Evolutionary conservation across 2,113 vertebrate genomes (phyloP).

Genomic region (Archocentrus centrarchus): DNA sequence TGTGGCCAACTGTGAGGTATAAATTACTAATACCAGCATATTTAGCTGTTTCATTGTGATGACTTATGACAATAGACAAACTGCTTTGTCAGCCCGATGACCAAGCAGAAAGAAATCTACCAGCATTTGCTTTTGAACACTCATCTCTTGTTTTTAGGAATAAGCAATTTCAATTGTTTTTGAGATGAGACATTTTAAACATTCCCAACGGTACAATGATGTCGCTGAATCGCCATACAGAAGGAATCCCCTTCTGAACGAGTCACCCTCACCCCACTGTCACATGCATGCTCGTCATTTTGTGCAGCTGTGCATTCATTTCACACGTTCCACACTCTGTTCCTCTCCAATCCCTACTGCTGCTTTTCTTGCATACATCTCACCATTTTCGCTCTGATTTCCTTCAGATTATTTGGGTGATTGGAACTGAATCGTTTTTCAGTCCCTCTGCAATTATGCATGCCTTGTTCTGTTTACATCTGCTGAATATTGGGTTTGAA

Average conservation of each 20-base stretch:
- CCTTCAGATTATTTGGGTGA: not conserved
- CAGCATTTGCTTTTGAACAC: not conserved
- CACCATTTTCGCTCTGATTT: slow-evolving; percentile 15
- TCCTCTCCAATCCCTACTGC: not conserved
- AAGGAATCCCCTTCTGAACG: slow-evolving; percentile 72
- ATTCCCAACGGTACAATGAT: slow-evolving; percentile 25
- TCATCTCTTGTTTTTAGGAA: not conserved
- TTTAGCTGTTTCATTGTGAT: slow-evolving; percentile 6
- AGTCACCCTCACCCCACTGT: slow-evolving; percentile 62
- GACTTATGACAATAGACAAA: not conserved
- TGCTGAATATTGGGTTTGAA: not conserved
- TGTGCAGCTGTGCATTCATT: slow-evolving; percentile 48
- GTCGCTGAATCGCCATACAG: slow-evolving; percentile 49
- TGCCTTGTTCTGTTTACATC: slow-evolving; percentile 17
- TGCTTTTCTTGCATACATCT: not conserved
- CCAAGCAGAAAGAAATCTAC: not conserved
- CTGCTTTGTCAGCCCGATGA: not conserved
- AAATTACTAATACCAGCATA: not conserved
- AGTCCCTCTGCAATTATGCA: slow-evolving; percentile 21
- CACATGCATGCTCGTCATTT: slow-evolving; percentile 54
- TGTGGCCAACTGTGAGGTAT: not conserved
- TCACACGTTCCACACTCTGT: slow-evolving; percentile 40
- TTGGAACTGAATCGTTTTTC: slow-evolving; percentile 10
- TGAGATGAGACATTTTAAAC: slow-evolving; percentile 23
- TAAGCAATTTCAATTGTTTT: not conserved